Evolutionary conservation across 2,113 vertebrate genomes (phyloP).

Genomic region (Mystacornis crossleyi): DNA sequence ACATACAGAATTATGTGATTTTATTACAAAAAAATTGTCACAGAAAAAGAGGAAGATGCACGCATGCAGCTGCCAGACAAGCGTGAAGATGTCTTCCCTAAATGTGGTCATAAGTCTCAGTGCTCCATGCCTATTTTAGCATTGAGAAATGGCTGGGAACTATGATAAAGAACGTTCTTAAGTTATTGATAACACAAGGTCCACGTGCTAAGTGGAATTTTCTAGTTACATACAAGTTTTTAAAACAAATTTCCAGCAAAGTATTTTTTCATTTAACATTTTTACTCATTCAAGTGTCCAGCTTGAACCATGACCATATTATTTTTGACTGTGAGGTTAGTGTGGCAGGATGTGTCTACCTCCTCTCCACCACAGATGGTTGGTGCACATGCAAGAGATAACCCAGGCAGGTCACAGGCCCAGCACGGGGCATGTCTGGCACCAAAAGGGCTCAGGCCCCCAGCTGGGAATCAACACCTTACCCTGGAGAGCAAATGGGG

Average conservation of each 20-base stretch:
- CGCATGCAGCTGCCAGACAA: not conserved
- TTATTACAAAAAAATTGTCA: not conserved
- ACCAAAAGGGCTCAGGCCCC: not conserved
- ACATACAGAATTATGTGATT: not conserved
- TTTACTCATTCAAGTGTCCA: not conserved
- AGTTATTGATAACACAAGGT: not conserved
- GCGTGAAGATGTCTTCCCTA: not conserved
- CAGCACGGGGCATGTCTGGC: not conserved
- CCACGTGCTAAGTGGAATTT: not conserved
- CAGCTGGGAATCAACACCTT: not conserved
- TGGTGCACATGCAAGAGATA: not conserved
- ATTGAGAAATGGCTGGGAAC: not conserved
- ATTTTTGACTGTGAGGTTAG: not conserved
- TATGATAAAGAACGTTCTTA: not conserved
- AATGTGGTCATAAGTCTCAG: not conserved
- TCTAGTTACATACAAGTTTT: not conserved
- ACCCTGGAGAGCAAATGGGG: not conserved
- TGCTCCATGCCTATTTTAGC: not conserved
- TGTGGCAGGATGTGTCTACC: not conserved
- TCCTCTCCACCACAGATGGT: not conserved
- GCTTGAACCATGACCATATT: not conserved
- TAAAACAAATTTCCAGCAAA: not conserved
- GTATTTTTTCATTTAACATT: not conserved
- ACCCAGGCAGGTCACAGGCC: not conserved
- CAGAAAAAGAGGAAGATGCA: not conserved